Evolutionary conservation across 53 echinoderm and acorn worm genomes (phyloP), one percentile per base, ranked within the genome.

Genomic region (Hippasteria phrygiana): DNA sequence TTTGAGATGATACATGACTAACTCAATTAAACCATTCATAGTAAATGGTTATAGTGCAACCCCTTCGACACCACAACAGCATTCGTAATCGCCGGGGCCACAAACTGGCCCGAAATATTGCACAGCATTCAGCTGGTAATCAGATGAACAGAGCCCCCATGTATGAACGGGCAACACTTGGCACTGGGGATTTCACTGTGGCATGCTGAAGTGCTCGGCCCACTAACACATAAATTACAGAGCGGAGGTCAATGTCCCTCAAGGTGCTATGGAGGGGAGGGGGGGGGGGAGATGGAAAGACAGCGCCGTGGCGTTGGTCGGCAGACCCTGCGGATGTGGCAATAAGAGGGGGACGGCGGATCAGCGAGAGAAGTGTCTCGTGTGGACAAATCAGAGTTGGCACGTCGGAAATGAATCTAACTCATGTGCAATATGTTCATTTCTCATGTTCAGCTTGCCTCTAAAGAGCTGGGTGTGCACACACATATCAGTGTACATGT

Each of bases 71-170:
- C n/a, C n/a, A n/a, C n/a, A n/a, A n/a, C n/a, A n/a, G n/a, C n/a
- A n/a, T n/a, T n/a, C n/a, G n/a, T n/a, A n/a, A n/a, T n/a, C n/a
- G n/a, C n/a, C n/a, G n/a, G n/a, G n/a, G n/a, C n/a, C n/a, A n/a
- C n/a, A n/a, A n/a, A n/a, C n/a, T n/a, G n/a, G n/a, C n/a, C n/a
- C n/a, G n/a, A n/a, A n/a, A n/a, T n/a, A n/a, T n/a, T n/a, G n/a
- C n/a, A n/a, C n/a, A n/a, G n/a, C n/a, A n/a, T n/a, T n/a, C n/a
- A n/a, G n/a, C n/a, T n/a, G n/a, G n/a, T n/a, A n/a, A n/a, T n/a
- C n/a, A n/a, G n/a, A n/a, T n/a, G n/a, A n/a, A 74, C 76, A 47
- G 76, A 76, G 20, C n/a, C 48, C 76, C 76, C 75, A 45, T 56
- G 56, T 56, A 24, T 13, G 26, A 26, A 26, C 22, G 59, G 59